Percentiles rank a stretch among this genome's conserved stretches.
Conservation (phyloP, 2,888 invertebrate genomes). For the Pyrochroa serraticornis region DNA sequence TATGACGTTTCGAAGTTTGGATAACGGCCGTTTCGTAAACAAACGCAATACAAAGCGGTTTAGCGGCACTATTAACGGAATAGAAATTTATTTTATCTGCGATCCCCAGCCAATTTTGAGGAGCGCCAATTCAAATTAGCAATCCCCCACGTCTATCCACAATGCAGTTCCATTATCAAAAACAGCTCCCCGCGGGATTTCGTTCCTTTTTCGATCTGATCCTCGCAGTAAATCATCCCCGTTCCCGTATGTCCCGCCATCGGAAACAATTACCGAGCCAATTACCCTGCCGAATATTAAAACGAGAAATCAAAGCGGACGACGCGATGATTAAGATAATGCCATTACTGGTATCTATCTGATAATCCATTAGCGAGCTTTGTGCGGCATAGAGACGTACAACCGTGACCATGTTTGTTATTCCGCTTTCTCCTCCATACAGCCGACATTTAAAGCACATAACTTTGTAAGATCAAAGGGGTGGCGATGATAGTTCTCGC, state of each 20-base stretch:
- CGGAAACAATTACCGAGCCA: slow-evolving; percentile 54
- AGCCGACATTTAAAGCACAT: slow-evolving; percentile 14
- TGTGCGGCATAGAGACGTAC: slow-evolving; percentile 44
- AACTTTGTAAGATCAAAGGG: slow-evolving; percentile 27
- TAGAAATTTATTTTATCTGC: too few species aligned
- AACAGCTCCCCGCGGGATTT: slow-evolving; percentile 22
- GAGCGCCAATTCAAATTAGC: slow-evolving; percentile 23
- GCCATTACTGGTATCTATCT: slow-evolving; percentile 49
- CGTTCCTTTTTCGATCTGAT: slow-evolving; percentile 20
- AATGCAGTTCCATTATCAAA: slow-evolving; percentile 24
- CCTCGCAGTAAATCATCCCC: slow-evolving; percentile 41
- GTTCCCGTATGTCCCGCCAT: slow-evolving; percentile 42
- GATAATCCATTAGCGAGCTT: slow-evolving; percentile 51
- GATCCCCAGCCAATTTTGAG: slow-evolving; percentile 14
- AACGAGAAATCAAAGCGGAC: slow-evolving; percentile 54
- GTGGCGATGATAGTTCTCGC: not conserved
- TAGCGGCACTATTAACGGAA: too few species aligned
- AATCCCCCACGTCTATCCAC: slow-evolving; percentile 14
- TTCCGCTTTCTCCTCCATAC: slow-evolving; percentile 35
- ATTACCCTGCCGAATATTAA: slow-evolving; percentile 52
- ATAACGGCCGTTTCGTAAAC: not conserved
- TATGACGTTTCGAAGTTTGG: slow-evolving; percentile 4
- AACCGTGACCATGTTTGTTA: slow-evolving; percentile 46
- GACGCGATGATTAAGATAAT: slow-evolving; percentile 54
- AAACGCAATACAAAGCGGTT: too few species aligned